These are phyloP conservation scores for Sylvietta virens DNA, from an alignment of 2,113 vertebrate genomes.

Conservation along the genomic window DNA sequence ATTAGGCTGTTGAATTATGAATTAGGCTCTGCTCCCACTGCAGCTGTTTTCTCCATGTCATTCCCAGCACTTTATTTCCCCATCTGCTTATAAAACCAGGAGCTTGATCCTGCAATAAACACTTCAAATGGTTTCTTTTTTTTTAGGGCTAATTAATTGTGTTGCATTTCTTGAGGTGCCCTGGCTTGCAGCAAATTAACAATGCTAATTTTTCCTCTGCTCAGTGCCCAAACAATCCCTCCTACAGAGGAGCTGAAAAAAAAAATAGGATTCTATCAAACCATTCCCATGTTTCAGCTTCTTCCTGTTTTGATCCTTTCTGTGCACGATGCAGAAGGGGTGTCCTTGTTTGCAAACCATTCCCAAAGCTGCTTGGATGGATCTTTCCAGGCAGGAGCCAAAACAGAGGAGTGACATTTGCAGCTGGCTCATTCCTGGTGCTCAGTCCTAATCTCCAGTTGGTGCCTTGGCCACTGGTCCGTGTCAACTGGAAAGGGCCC, in stretches of 20 bases:
- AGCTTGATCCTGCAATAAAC: conserved; percentile 78
- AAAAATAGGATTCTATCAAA: background rate
- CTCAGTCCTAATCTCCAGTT: background rate
- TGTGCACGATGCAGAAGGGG: background rate
- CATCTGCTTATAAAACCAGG: conserved; percentile 79
- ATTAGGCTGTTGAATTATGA: conserved; percentile 83
- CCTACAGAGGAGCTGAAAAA: background rate
- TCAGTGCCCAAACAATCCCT: background rate
- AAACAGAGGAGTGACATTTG: background rate
- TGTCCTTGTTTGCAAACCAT: background rate
- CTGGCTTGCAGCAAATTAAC: conserved; percentile 65
- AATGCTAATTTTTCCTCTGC: conserved; percentile 39
- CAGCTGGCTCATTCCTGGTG: background rate
- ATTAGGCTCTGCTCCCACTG: conserved; percentile 76
- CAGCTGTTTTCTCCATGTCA: conserved; percentile 79
- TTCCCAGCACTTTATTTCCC: conserved; percentile 78
- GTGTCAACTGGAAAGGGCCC: background rate
- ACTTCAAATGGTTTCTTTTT: conserved; percentile 65
- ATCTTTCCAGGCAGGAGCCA: background rate
- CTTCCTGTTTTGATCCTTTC: background rate
- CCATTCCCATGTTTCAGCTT: background rate
- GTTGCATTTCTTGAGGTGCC: conserved; percentile 71
- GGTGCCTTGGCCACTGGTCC: background rate
- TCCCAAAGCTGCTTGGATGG: background rate
- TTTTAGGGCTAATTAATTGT: conserved; percentile 78